A percentile compares a stretch with the other conserved stretches of the same genome.
Evolutionary conservation across 2,888 invertebrate genomes (phyloP).

Genomic region (Nudaria mundana): DNA sequence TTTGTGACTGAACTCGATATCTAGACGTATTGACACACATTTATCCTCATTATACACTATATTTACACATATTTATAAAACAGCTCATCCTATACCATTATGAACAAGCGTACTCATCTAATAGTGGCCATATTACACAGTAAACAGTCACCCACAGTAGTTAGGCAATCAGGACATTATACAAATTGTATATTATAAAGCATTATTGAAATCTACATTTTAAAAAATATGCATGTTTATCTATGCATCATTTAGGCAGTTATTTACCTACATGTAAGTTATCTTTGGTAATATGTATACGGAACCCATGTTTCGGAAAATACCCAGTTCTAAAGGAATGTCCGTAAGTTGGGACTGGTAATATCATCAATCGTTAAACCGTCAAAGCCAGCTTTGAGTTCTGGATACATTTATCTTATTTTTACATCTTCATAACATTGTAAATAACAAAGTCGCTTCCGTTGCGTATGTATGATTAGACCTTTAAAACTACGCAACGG

Average conservation of each 20-base stretch:
- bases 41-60: slow-evolving; percentile 8
- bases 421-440: too few relatives aligned
- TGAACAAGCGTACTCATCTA: not conserved
- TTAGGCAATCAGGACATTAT: slow-evolving; percentile 16
- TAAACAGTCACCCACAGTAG: slow-evolving; percentile 10
- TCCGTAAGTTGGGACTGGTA: too few relatives aligned
- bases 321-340: too few relatives aligned
- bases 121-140: slow-evolving; percentile 10
- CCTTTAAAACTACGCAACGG: too few relatives aligned
- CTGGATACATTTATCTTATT: too few relatives aligned
- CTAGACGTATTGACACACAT: slow-evolving; percentile 1
- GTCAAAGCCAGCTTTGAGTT: too few relatives aligned
- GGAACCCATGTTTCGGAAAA: slow-evolving; percentile 11
- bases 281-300: slow-evolving; percentile 19
- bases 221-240: slow-evolving; percentile 20
- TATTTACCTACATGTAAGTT: slow-evolving; percentile 12
- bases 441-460: too few relatives aligned
- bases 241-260: slow-evolving; percentile 17
- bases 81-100: not conserved
- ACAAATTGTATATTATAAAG: slow-evolving; percentile 14
- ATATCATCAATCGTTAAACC: too few relatives aligned
- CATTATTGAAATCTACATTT: slow-evolving; percentile 11
- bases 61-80: slow-evolving; percentile 4
- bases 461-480: too few relatives aligned
- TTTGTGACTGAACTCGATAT: slow-evolving; percentile 1